phyloP scores from a whole-genome alignment of 2,888 invertebrate genomes.

The Cotesia congregata region DNA sequence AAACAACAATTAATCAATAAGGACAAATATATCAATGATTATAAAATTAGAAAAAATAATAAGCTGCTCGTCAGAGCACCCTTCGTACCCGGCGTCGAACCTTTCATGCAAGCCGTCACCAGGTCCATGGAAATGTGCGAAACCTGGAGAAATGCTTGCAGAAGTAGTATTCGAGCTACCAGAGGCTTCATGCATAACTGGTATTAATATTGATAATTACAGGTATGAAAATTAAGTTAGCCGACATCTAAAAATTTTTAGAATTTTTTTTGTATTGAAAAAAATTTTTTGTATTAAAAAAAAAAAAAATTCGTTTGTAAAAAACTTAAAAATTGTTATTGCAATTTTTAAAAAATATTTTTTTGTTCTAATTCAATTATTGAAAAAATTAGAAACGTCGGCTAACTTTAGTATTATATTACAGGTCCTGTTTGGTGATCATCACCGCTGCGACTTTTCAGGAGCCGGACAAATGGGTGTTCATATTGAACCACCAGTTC shows the following conservation, averaged over 20 bases:
- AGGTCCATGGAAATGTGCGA: conserved; percentile 62
- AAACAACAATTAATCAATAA: not conserved
- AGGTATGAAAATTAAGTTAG: conserved; percentile 42
- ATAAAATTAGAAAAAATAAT: conserved; percentile 62
- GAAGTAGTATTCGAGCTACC: conserved; percentile 61
- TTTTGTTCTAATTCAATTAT: no score
- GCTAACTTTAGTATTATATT: no score
- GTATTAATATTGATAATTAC: conserved; percentile 65
- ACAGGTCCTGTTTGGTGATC: conserved; percentile 61
- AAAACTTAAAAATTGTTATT: no score
- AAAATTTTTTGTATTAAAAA: no score
- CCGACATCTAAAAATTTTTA: no score
- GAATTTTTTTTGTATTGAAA: no score
- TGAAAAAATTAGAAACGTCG: no score
- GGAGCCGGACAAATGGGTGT: conserved; percentile 65
- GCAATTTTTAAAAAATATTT: no score
- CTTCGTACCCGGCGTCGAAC: conserved; percentile 61
- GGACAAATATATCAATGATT: conserved; percentile 51
- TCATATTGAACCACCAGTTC: conserved; percentile 64
- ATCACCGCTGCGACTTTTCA: conserved; percentile 61
- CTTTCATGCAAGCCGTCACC: conserved; percentile 58
- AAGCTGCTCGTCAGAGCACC: conserved; percentile 65
- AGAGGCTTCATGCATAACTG: conserved; percentile 61
- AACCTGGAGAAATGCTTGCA: conserved; percentile 62
- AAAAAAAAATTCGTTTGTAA: no score